A percentile compares a stretch with the other conserved stretches of the same genome.
Evolutionary conservation across 2,888 invertebrate species (phyloP).

Genomic region (Thelaira solivaga): DNA sequence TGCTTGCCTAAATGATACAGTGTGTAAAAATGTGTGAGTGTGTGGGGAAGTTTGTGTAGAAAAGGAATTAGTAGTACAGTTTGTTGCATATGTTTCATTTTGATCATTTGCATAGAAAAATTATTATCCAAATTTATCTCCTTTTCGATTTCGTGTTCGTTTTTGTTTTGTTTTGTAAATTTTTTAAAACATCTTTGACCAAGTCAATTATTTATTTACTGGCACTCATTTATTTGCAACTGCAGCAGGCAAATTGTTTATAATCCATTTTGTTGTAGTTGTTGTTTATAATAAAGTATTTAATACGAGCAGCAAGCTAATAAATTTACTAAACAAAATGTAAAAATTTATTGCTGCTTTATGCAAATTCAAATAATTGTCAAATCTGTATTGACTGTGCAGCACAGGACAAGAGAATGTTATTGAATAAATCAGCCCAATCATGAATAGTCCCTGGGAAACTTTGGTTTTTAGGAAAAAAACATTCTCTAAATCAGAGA

Average conservation of each 20-base stretch:
- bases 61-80: background rate
- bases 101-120: slow-evolving; percentile 16
- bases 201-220: slow-evolving; percentile 54
- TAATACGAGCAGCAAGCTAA: slow-evolving; percentile 43
- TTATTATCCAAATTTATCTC: slow-evolving; percentile 10
- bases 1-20: background rate
- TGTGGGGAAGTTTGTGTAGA: background rate
- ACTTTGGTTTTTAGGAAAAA: too few species aligned
- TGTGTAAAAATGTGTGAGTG: background rate
- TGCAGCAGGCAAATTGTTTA: slow-evolving; percentile 51
- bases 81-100: slow-evolving; percentile 25
- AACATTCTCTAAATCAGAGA: too few species aligned
- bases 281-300: slow-evolving; percentile 32
- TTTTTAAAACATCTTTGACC: slow-evolving; percentile 33
- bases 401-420: background rate
- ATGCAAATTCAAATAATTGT: slow-evolving; percentile 41
- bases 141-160: background rate
- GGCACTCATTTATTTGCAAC: slow-evolving; percentile 25
- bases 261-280: slow-evolving; percentile 44
- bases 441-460: too few species aligned
- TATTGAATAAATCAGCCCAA: background rate
- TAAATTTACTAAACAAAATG: slow-evolving; percentile 35
- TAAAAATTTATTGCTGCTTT: slow-evolving; percentile 36
- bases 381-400: slow-evolving; percentile 4
- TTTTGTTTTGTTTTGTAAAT: background rate